Conservation (phyloP, 2,797 vertebrate genomes). For the Benthosema pterotum region DNA sequence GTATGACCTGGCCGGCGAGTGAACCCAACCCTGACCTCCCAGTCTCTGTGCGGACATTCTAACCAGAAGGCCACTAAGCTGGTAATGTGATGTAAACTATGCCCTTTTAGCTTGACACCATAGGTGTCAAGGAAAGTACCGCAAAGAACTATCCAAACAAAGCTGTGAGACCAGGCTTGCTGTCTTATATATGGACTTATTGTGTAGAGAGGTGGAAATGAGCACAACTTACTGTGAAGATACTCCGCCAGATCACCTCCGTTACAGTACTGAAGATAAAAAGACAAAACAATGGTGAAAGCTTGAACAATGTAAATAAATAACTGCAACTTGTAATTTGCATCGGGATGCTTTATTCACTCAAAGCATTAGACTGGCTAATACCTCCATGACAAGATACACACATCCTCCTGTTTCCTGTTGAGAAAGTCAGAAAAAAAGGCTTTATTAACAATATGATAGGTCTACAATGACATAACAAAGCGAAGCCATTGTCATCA, state of each 20-base stretch:
- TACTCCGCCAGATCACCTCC: slow-evolving; percentile 98
- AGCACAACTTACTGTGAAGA: slow-evolving; percentile 91
- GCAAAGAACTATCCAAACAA: background rate
- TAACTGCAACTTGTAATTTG: background rate
- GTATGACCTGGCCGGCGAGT: too few relatives aligned
- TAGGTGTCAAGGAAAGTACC: slow-evolving; percentile 10
- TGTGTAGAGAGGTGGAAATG: slow-evolving; percentile 7
- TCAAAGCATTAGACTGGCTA: slow-evolving; percentile 52
- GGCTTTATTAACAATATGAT: slow-evolving; percentile 4
- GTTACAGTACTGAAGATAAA: slow-evolving; percentile 91
- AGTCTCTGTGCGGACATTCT: too few relatives aligned
- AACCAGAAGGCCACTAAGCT: too few relatives aligned
- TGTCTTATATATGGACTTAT: slow-evolving; percentile 3
- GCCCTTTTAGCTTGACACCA: background rate
- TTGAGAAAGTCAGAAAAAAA: slow-evolving; percentile 40
- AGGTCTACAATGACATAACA: background rate
- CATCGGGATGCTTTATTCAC: slow-evolving; percentile 2
- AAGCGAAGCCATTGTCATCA: background rate
- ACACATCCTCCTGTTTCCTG: slow-evolving; percentile 95
- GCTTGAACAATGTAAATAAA: background rate
- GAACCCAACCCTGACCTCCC: too few relatives aligned
- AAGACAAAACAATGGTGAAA: slow-evolving; percentile 7
- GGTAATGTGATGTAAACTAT: slow-evolving; percentile 4
- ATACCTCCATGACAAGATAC: slow-evolving; percentile 98
- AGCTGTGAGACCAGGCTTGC: background rate